These are phyloP conservation scores for Campoletis raptor DNA, from an alignment of 2,888 invertebrate species.

Conservation along the genomic window DNA sequence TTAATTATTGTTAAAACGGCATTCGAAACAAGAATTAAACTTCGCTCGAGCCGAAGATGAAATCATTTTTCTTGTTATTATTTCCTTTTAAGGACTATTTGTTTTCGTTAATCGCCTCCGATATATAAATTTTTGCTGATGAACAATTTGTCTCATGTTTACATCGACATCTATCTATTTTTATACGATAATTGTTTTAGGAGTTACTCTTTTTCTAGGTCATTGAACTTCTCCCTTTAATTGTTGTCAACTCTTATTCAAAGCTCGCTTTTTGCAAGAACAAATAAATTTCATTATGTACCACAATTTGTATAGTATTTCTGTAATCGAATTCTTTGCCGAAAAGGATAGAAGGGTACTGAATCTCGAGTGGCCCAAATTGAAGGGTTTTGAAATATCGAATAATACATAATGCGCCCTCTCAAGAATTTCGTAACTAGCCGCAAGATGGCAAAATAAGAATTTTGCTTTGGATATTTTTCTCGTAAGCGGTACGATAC, in stretches of 20 bases:
- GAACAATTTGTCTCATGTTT: too few relatives aligned
- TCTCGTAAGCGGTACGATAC: conserved; percentile 41
- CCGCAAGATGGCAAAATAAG: conserved; percentile 55
- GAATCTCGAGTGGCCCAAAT: background rate
- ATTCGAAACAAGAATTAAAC: background rate
- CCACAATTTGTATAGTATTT: too few relatives aligned
- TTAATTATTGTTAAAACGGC: background rate
- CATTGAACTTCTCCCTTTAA: too few relatives aligned
- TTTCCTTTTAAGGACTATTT: background rate
- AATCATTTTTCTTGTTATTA: background rate
- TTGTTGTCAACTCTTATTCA: too few relatives aligned
- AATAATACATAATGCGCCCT: background rate
- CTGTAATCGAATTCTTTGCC: too few relatives aligned
- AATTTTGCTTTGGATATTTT: background rate
- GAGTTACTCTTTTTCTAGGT: too few relatives aligned
- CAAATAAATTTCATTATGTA: too few relatives aligned
- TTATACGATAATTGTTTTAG: too few relatives aligned
- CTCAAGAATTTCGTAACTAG: background rate
- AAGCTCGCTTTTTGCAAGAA: too few relatives aligned
- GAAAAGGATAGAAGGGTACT: background rate
- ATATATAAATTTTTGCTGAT: too few relatives aligned
- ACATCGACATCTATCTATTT: too few relatives aligned
- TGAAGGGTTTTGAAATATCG: background rate
- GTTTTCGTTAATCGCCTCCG: background rate
- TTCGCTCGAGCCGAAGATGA: background rate